Evolutionary conservation across 1,140 invertebrate genomes (phyloP).

Genomic region (Eufriesea mexicana): DNA sequence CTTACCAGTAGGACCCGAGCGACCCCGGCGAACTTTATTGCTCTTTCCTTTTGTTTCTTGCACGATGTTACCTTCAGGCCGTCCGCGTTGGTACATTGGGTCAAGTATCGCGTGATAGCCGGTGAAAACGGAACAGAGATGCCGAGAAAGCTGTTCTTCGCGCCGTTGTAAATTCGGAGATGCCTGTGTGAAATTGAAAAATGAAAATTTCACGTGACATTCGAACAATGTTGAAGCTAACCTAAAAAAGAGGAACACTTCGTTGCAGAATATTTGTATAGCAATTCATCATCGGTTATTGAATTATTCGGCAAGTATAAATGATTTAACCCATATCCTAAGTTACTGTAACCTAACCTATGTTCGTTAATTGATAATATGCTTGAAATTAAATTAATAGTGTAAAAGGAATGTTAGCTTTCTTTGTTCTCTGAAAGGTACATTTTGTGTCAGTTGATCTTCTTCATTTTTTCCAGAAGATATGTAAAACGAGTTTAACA

Average conservation of each 20-base stretch:
- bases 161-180: constrained; percentile 5
- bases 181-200: too few relatives aligned
- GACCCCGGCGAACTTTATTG: background rate
- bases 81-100: constrained; percentile 16
- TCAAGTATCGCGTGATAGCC: constrained; percentile 42
- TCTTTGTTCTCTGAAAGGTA: background rate
- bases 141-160: constrained; percentile 2
- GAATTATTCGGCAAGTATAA: too few relatives aligned
- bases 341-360: too few relatives aligned
- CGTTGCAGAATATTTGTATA: too few relatives aligned
- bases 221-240: too few relatives aligned
- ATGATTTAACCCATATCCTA: too few relatives aligned
- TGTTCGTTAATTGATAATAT: accelerated
- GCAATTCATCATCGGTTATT: too few relatives aligned
- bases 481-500: background rate
- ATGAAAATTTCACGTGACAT: too few relatives aligned
- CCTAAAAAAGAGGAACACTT: too few relatives aligned
- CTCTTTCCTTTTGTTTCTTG: constrained; percentile 22
- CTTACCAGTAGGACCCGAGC: background rate
- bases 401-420: background rate
- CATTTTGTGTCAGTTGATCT: constrained; percentile 18
- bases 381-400: background rate
- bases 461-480: background rate
- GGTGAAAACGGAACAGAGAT: constrained; percentile 18
- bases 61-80: constrained; percentile 22